Evolutionary conservation across 2,113 vertebrate species (phyloP).

Genomic region (Catharus bicknelli): DNA sequence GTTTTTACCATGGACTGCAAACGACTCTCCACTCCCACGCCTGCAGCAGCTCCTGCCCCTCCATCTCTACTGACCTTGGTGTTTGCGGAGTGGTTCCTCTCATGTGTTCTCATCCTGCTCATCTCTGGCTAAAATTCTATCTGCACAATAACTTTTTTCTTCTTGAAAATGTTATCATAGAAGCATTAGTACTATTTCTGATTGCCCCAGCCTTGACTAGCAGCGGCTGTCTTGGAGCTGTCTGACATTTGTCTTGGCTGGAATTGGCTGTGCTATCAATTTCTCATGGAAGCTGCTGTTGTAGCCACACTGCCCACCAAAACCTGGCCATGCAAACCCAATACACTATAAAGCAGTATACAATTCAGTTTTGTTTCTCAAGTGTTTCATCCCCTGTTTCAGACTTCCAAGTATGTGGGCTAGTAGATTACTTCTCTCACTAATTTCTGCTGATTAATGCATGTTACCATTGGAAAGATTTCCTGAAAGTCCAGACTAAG

Average conservation of each 20-base stretch:
- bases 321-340: not conserved
- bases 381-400: not conserved
- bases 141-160: not conserved
- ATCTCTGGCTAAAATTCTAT: not conserved
- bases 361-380: not conserved
- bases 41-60: accelerated
- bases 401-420: not conserved
- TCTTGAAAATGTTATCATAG: not conserved
- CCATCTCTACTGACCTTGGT: not conserved
- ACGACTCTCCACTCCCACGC: not conserved
- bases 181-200: not conserved
- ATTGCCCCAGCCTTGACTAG: not conserved
- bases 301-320: not conserved
- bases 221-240: accelerated
- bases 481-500: not conserved
- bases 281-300: not conserved
- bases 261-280: not conserved
- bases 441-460: not conserved
- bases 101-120: accelerated
- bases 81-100: not conserved
- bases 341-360: not conserved
- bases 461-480: not conserved
- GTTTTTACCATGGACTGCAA: not conserved
- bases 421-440: not conserved
- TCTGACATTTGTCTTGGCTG: not conserved